Evolutionary conservation across 2,797 vertebrate species (phyloP).

Genomic region (Eleutherodactylus coqui): DNA sequence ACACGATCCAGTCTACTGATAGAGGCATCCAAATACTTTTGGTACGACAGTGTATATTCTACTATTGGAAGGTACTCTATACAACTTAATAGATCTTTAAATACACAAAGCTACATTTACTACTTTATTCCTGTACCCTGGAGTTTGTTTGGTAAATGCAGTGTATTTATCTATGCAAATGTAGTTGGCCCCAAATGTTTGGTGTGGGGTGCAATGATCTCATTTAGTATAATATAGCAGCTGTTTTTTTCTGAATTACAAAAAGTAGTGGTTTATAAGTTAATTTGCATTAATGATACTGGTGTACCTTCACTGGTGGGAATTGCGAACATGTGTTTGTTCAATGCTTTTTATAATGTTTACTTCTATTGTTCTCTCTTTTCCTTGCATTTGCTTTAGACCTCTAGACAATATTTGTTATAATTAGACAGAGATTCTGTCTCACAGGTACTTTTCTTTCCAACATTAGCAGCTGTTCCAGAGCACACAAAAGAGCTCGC

Average conservation of each 20-base stretch:
- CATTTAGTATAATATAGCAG: slow-evolving; percentile 35
- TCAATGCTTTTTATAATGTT: slow-evolving; percentile 52
- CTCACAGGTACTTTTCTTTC: slow-evolving; percentile 57
- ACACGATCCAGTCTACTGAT: too few species aligned
- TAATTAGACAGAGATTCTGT: slow-evolving; percentile 59
- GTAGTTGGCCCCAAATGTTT: slow-evolving; percentile 10
- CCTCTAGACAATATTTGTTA: slow-evolving; percentile 47
- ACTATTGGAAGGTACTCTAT: too few species aligned
- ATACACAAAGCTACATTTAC: background rate
- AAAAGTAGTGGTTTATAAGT: slow-evolving; percentile 30
- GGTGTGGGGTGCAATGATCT: background rate
- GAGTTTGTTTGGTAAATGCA: background rate
- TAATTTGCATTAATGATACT: slow-evolving; percentile 49
- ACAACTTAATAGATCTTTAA: too few species aligned
- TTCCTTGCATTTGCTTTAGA: slow-evolving; percentile 54
- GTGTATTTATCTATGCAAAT: background rate
- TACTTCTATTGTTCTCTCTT: slow-evolving; percentile 40
- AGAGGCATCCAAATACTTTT: too few species aligned
- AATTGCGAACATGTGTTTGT: slow-evolving; percentile 48
- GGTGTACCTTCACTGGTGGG: slow-evolving; percentile 22
- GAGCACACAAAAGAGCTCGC: slow-evolving; percentile 51
- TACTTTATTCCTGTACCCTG: background rate
- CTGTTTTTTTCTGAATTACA: slow-evolving; percentile 35
- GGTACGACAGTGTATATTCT: too few species aligned
- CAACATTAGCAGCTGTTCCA: slow-evolving; percentile 60